These are phyloP conservation scores for Tupaia tana DNA, from an alignment of 2,113 vertebrate species.

Conservation along the genomic window DNA sequence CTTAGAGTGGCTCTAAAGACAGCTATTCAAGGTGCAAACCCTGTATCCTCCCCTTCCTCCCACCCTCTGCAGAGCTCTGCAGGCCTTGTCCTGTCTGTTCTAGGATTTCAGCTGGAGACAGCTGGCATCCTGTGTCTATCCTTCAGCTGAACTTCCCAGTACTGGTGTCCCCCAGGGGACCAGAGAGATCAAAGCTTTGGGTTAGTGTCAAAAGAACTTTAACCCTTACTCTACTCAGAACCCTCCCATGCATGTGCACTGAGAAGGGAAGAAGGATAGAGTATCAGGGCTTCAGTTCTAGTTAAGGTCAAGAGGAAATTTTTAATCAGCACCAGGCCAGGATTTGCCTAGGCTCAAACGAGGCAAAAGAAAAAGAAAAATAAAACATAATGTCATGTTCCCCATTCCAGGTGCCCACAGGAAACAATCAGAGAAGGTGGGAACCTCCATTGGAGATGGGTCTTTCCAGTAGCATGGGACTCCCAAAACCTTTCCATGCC, in stretches of 20 bases:
- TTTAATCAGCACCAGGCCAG: neutral
- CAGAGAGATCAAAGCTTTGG: neutral
- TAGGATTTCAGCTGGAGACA: slow-evolving; percentile 8
- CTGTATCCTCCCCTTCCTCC: too few relatives aligned
- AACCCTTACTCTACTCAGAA: neutral
- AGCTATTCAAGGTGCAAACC: neutral
- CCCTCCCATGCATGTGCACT: fast-evolving
- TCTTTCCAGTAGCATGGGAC: fast-evolving
- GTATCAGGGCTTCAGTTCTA: fast-evolving
- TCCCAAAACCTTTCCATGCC: fast-evolving
- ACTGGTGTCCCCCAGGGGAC: neutral
- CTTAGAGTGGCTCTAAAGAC: neutral
- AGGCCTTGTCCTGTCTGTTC: too few relatives aligned
- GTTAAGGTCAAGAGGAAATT: neutral
- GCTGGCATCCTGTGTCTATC: neutral
- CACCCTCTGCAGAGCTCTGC: neutral
- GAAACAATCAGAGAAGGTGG: too few relatives aligned
- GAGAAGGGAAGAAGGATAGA: neutral
- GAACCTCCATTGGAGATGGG: neutral
- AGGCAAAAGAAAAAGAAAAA: slow-evolving; percentile 1
- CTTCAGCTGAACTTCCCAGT: neutral
- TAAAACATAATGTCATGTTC: neutral
- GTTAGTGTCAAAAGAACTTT: neutral
- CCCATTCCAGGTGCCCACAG: neutral
- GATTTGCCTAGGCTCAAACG: neutral